Base-by-base conservation (phyloP, 2,888 invertebrate species). In the Ephialtes manifestator region DNA sequence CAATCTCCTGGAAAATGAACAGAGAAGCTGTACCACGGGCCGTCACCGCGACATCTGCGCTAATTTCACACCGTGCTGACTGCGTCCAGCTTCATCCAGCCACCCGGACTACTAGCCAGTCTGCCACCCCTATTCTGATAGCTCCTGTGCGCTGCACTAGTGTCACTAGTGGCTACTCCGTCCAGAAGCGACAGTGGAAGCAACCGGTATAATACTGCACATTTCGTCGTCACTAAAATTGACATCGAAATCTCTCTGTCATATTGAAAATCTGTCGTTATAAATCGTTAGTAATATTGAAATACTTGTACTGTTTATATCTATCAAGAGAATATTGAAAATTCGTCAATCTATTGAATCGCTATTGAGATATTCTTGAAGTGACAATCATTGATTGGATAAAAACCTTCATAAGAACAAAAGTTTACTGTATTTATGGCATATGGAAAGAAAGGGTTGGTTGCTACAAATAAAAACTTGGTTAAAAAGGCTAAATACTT, bases 1-100 rank as follows among this genome's bases (percentile, higher is more conserved):
- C 93, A 94, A 93, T 94, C 94, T 93, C 90, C 92, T 92, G 94
- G 94, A 94, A 94, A 94, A 94, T 94, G 93, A 93, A 93, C 92
- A 92, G 91, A 91, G 91, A 90, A 92, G 90, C 90, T 89, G 89
- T 79, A 91, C 89, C 90, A 91, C 89, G 91, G 90, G 88, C 84
- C 92, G 91, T 92, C 91, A 93, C 93, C 93, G 92, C 92, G 93
- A 94, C 93, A 94, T 94, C 93, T 94, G 93, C 93, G 93, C 93
- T 94, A 94, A 94, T 94, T 94, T 94, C 94, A 94, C 94, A 94
- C 93, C 91, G 91, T 91, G 91, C 89, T 93, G 93, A 89, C 90
- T 90, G 89, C 89, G 89, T 87, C 85, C 86, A 88, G 87, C 87
- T 87, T 87, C 87, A 83, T 86, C 84, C 87, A 86, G 51, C 71